Evolutionary conservation across 2,797 vertebrate genomes (phyloP).

Genomic region (Phrynocephalus guinanensis): DNA sequence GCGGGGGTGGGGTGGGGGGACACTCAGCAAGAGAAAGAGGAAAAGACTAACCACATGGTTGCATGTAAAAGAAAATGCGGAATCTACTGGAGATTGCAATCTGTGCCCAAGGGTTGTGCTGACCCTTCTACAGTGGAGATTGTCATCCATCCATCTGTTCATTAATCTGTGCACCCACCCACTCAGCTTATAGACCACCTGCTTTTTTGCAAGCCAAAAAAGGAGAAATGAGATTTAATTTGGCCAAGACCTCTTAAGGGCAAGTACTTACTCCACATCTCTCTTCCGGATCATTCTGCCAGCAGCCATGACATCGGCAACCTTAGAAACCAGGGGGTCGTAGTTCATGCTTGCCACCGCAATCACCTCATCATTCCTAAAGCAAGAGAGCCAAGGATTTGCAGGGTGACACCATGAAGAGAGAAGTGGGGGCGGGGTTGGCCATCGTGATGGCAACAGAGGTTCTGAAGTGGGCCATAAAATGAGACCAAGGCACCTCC

Average conservation of each 20-base stretch:
- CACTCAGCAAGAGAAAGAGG: too few species aligned
- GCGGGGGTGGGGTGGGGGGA: too few species aligned
- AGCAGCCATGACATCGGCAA: conserved; percentile 93
- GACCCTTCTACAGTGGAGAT: too few species aligned
- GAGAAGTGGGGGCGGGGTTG: background rate
- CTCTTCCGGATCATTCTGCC: conserved; percentile 95
- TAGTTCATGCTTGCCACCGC: conserved; percentile 99
- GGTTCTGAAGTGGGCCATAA: background rate
- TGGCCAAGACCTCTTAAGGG: background rate
- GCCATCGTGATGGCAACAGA: conserved; percentile 8
- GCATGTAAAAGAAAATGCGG: too few species aligned
- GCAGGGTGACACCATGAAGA: background rate
- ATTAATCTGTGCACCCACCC: too few species aligned
- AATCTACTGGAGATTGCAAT: too few species aligned
- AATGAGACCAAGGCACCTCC: background rate
- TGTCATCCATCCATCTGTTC: too few species aligned
- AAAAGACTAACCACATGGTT: too few species aligned
- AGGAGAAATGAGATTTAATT: background rate
- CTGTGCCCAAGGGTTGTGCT: too few species aligned
- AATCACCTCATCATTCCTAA: conserved; percentile 94
- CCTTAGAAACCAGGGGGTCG: conserved; percentile 96
- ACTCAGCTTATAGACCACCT: too few species aligned
- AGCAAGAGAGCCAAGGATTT: conserved; percentile 47
- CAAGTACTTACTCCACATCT: conserved; percentile 94
- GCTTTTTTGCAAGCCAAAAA: background rate